Evolutionary conservation across 2,113 vertebrate species (phyloP).

Genomic region (Bungarus multicinctus): DNA sequence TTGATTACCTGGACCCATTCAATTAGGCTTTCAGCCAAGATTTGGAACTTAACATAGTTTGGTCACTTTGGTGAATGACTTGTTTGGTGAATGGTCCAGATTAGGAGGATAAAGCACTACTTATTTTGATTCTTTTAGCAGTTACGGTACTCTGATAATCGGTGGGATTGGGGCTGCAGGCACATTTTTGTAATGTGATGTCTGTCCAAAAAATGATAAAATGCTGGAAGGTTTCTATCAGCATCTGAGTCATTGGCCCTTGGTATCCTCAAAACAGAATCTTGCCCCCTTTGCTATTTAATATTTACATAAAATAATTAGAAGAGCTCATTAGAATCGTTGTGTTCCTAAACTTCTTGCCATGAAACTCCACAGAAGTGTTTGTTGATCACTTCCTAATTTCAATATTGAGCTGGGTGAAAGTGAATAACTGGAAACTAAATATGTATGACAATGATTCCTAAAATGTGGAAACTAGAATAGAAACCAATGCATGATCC

Average conservation of each 20-base stretch:
- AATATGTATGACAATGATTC: not conserved
- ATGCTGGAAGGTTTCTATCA: not conserved
- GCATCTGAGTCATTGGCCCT: not conserved
- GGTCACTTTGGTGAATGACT: not conserved
- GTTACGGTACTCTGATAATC: not conserved
- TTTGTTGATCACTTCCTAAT: not conserved
- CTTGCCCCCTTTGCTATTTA: not conserved
- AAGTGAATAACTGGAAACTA: not conserved
- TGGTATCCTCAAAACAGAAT: not conserved
- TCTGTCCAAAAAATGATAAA: not conserved
- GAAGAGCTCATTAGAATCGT: not conserved
- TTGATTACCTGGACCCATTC: not conserved
- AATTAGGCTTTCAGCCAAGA: not conserved
- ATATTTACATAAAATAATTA: not conserved
- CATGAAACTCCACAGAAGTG: not conserved
- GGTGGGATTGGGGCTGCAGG: not conserved
- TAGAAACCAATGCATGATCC: not conserved
- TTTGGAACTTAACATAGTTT: not conserved
- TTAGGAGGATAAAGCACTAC: not conserved
- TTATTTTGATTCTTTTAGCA: not conserved
- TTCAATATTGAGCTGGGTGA: not conserved
- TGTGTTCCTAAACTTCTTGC: not conserved
- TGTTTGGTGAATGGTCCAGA: not conserved
- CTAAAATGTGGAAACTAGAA: not conserved
- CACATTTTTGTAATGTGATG: not conserved